phyloP scores from a whole-genome alignment of 2,888 invertebrate genomes.

The Agrotis ipsilon region DNA sequence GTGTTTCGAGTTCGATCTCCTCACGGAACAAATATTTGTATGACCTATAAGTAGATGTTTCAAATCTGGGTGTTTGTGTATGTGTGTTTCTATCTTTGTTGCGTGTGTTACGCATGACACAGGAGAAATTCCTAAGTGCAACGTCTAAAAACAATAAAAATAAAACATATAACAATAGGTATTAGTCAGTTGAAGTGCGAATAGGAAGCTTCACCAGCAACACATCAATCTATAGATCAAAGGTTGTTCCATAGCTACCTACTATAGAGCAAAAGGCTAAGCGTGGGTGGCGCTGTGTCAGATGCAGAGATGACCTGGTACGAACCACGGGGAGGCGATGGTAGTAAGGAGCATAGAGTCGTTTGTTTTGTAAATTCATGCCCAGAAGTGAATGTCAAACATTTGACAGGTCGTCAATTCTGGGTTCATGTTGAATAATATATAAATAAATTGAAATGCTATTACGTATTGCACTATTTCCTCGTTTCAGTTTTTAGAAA shows the following conservation, averaged over 20 bases:
- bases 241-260: slow-evolving; percentile 8
- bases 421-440: slow-evolving; percentile 12
- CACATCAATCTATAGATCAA: not conserved
- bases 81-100: no score
- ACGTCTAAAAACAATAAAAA: no score
- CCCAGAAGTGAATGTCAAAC: not conserved
- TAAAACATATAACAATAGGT: no score
- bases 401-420: slow-evolving; percentile 1
- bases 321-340: slow-evolving; percentile 40
- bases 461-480: no score
- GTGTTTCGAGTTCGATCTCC: no score
- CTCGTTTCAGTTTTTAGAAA: not conserved
- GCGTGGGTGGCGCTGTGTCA: slow-evolving; percentile 46
- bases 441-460: slow-evolving; percentile 4
- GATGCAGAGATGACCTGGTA: slow-evolving; percentile 55
- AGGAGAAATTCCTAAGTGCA: no score
- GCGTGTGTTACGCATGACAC: no score
- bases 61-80: no score
- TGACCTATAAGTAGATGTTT: no score
- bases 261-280: slow-evolving; percentile 34
- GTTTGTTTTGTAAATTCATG: slow-evolving; percentile 20
- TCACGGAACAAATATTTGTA: no score
- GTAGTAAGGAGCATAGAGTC: slow-evolving; percentile 23
- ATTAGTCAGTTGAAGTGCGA: not conserved
- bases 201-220: not conserved